Base-by-base conservation (phyloP, 1,140 invertebrate species). In the Branchinecta lynchi region DNA sequence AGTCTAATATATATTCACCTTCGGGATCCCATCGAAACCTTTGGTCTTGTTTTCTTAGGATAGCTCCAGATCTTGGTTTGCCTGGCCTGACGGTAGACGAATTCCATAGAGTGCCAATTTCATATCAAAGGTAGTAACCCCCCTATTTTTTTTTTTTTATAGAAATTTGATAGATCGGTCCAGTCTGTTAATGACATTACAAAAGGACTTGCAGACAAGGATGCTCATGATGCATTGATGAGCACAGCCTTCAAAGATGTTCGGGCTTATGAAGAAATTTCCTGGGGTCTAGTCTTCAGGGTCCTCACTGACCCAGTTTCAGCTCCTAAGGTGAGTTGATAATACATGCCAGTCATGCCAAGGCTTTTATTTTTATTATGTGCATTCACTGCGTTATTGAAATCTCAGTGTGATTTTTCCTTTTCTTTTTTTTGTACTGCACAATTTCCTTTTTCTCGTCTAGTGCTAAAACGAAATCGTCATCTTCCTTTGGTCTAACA, bases 91-190 rank as follows among this genome's bases (percentile, higher is more conserved):
- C 3, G 17, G 6, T 60, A 15, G 17, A 60, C 51, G 12, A 3
- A n/a, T 9, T 9, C 12, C 51, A 60, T 60, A 6, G 51, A 15
- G 51, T 60, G 46, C 46, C n/a, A 9, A n/a, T 51, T n/a, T n/a
- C n/a, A n/a, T 32, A 5, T 32, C 32, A 32, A 32, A 32, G 32
- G 32, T 32, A 32, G 32, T 32, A 32, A 60, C 51, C 17, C 12
- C 3, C 12, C 46, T 9, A 51, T 77, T 80, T 71, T 70, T 70
- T 67, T 69, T 65, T 72, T 71, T 82, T 86, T 84, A 70, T 83
- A 96, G 92, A 92, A 91, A 84, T 89, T 92, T 75, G 91, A 94
- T 77, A 85, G 87, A 76, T 88, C 88, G 74, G 90, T 89, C 78
- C 80, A 80, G 71, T 84, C 82, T 74, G 81, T 96, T 68, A 87